Evolutionary conservation across 92 coral and sea anemone genomes (phyloP).

Genomic region (Siderastrea siderea): DNA sequence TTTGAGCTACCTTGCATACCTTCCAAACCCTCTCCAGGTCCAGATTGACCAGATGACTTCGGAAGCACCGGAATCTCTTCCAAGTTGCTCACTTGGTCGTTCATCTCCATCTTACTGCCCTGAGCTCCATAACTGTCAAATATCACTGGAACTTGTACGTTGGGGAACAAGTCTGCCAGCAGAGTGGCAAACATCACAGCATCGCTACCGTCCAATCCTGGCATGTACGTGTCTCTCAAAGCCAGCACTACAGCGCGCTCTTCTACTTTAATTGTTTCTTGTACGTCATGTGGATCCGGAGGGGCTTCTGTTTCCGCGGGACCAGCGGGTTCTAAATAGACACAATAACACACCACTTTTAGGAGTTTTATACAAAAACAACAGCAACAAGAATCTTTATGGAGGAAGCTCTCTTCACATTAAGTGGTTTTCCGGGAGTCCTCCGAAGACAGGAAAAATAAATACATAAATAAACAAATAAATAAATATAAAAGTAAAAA

Average conservation of each 20-base stretch:
- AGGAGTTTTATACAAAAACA: too few relatives aligned
- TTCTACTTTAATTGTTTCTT: slow-evolving; percentile 69
- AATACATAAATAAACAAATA: too few relatives aligned
- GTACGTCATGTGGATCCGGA: slow-evolving; percentile 43
- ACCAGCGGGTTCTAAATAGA: background rate
- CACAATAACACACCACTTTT: background rate
- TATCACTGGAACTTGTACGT: slow-evolving; percentile 87
- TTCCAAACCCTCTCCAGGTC: slow-evolving; percentile 42
- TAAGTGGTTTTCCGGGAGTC: too few relatives aligned
- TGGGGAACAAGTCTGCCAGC: slow-evolving; percentile 88
- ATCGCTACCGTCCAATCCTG: slow-evolving; percentile 86
- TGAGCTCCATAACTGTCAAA: slow-evolving; percentile 82
- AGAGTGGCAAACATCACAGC: slow-evolving; percentile 94
- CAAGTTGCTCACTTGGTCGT: slow-evolving; percentile 84
- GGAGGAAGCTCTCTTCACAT: too few relatives aligned
- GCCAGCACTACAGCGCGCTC: slow-evolving; percentile 88
- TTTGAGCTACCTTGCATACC: background rate
- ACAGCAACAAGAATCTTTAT: too few relatives aligned
- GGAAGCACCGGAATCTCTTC: slow-evolving; percentile 85
- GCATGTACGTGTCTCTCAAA: slow-evolving; percentile 90
- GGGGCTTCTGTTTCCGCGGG: slow-evolving; percentile 21
- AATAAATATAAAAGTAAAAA: too few relatives aligned
- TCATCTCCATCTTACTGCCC: slow-evolving; percentile 75
- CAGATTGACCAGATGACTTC: slow-evolving; percentile 15
- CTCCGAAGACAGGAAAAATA: too few relatives aligned